phyloP scores from a whole-genome alignment of 2,797 vertebrate genomes.

The Masticophis lateralis region DNA sequence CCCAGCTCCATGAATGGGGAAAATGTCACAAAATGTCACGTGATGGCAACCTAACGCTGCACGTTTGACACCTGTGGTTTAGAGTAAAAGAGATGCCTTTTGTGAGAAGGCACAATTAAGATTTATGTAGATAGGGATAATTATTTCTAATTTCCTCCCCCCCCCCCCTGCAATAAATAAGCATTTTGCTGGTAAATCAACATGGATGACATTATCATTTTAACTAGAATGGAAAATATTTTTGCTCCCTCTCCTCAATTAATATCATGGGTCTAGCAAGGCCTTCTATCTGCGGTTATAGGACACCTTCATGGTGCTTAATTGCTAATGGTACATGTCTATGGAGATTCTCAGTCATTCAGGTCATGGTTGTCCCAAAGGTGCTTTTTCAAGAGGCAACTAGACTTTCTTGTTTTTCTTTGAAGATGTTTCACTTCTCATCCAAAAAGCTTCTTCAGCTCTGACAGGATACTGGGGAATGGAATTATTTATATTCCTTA shows the following conservation, averaged over 20 bases:
- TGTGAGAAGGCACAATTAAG: background rate
- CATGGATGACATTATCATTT: background rate
- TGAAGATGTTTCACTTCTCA: background rate
- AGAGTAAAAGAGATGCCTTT: background rate
- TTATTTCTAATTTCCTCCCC: background rate
- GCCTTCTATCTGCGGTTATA: conserved; percentile 3
- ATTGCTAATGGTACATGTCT: background rate
- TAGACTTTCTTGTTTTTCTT: background rate
- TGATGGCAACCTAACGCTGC: no score
- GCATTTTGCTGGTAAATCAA: background rate
- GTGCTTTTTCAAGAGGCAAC: background rate
- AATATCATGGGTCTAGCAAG: background rate
- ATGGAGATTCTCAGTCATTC: background rate
- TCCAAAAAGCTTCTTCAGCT: background rate
- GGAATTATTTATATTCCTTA: no score
- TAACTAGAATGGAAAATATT: background rate
- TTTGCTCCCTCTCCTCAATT: background rate
- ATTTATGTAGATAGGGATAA: background rate
- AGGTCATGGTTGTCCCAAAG: background rate
- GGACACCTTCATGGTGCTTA: background rate
- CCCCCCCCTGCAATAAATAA: background rate
- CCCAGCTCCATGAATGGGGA: no score
- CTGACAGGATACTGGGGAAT: background rate
- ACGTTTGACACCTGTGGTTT: background rate
- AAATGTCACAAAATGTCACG: no score